A percentile compares a stretch with the other conserved stretches of the same genome.
phyloP scores from a whole-genome alignment of 2,888 invertebrate species.

The Acleris laterana region DNA sequence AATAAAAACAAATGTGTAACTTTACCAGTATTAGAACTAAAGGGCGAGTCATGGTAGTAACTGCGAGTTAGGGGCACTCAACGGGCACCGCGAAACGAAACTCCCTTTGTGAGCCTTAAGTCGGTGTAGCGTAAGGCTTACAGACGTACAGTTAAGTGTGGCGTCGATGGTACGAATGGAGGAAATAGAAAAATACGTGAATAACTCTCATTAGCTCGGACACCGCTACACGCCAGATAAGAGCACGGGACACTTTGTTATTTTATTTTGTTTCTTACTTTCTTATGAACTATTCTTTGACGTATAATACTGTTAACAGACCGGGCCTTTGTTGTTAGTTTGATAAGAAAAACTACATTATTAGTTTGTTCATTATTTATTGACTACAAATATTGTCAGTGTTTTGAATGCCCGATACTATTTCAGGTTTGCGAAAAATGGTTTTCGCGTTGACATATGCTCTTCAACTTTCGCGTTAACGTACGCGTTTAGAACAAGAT shows the following conservation, averaged over 20 bases:
- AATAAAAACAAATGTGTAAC: constrained; percentile 18
- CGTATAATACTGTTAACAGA: not conserved
- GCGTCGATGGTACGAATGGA: constrained; percentile 14
- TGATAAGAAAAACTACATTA: no score
- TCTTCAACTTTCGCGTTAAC: no score
- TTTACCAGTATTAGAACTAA: constrained; percentile 29
- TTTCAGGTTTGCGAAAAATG: no score
- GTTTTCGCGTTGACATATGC: no score
- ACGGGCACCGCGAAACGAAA: not conserved
- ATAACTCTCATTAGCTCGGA: constrained; percentile 55
- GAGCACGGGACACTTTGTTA: constrained; percentile 35
- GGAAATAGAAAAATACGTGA: constrained; percentile 57
- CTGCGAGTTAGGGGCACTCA: constrained; percentile 39
- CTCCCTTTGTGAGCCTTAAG: no score
- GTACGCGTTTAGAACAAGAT: no score
- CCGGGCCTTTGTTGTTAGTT: constrained; percentile 1
- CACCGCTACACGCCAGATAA: constrained; percentile 39
- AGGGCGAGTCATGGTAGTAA: constrained; percentile 38
- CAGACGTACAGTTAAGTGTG: no score
- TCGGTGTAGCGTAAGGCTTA: no score
- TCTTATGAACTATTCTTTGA: constrained; percentile 9
- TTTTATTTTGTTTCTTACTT: constrained; percentile 40
- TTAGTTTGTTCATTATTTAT: no score
- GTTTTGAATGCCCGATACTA: no score
- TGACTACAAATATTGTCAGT: no score